Evolutionary conservation across 1,140 invertebrate species (phyloP).

Genomic region (Lysiphlebus fabarum): DNA sequence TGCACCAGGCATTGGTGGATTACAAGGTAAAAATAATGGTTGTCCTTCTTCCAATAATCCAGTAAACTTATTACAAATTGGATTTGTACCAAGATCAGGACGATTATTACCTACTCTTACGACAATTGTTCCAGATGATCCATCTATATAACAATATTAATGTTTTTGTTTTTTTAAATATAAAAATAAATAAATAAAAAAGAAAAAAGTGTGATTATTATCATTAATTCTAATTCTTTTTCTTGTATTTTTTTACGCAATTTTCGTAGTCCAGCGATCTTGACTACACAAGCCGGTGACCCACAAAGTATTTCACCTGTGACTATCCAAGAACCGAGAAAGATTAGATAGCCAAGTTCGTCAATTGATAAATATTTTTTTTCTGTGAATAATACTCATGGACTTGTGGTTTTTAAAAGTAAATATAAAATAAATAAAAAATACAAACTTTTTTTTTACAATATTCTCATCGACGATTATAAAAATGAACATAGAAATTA

Average conservation of each 20-base stretch:
- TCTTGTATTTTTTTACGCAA: background rate
- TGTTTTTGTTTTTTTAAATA: background rate
- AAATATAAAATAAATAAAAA: conserved; percentile 5
- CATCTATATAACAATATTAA: conserved; percentile 38
- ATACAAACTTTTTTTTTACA: conserved; percentile 17
- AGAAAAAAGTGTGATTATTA: conserved; percentile 5
- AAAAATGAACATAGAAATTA: no score
- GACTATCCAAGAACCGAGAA: conserved; percentile 25
- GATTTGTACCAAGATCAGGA: conserved; percentile 89
- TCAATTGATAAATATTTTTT: conserved; percentile 15
- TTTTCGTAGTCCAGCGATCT: no score
- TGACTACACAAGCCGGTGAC: conserved; percentile 16
- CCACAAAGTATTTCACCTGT: conserved; percentile 39
- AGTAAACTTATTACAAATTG: conserved; percentile 87
- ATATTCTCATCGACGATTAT: conserved; percentile 6
- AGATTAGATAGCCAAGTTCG: conserved; percentile 27
- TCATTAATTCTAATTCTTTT: conserved; percentile 12
- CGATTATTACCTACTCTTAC: conserved; percentile 91
- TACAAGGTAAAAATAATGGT: conserved; percentile 88
- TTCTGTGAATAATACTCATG: background rate
- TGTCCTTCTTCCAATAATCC: conserved; percentile 84
- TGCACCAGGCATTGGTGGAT: conserved; percentile 91
- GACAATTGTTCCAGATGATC: conserved; percentile 78
- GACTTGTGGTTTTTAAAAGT: background rate
- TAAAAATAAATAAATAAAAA: background rate